These are phyloP conservation scores for Cyanistes caeruleus DNA, from an alignment of 2,113 vertebrate genomes.

Conservation along the genomic window DNA sequence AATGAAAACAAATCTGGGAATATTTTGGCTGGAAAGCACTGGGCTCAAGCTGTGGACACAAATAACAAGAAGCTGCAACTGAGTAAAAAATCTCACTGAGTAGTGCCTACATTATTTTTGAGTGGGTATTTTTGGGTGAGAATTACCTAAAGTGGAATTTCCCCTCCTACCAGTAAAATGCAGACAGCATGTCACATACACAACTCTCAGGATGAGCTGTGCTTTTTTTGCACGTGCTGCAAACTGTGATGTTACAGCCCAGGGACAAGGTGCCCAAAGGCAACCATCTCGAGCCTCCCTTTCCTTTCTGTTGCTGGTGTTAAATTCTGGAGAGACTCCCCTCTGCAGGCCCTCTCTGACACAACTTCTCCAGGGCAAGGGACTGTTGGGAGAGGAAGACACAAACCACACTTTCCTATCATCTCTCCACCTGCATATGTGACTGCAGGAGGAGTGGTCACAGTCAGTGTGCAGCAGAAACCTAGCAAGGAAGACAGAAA, in stretches of 20 bases:
- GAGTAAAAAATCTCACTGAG: neutral
- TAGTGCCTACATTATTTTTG: neutral
- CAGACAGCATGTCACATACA: neutral
- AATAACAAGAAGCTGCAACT: neutral
- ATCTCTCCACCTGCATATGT: fast-evolving
- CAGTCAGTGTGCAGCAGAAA: neutral
- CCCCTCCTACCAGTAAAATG: neutral
- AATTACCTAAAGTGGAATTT: neutral
- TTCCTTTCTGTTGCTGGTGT: neutral
- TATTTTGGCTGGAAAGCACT: neutral
- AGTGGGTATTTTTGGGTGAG: neutral
- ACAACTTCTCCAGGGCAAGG: neutral
- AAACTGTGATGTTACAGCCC: neutral
- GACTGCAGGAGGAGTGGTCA: neutral
- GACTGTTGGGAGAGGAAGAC: neutral
- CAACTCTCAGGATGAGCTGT: neutral
- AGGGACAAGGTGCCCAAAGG: neutral
- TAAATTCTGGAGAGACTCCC: neutral
- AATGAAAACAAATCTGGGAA: neutral
- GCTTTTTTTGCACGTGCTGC: fast-evolving
- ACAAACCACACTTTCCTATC: fast-evolving
- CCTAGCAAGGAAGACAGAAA: neutral
- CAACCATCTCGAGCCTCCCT: neutral
- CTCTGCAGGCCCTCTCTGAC: neutral
- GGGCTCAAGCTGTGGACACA: neutral